phyloP scores from a whole-genome alignment of 2,888 invertebrate species.

The Tipula vernalis region DNA sequence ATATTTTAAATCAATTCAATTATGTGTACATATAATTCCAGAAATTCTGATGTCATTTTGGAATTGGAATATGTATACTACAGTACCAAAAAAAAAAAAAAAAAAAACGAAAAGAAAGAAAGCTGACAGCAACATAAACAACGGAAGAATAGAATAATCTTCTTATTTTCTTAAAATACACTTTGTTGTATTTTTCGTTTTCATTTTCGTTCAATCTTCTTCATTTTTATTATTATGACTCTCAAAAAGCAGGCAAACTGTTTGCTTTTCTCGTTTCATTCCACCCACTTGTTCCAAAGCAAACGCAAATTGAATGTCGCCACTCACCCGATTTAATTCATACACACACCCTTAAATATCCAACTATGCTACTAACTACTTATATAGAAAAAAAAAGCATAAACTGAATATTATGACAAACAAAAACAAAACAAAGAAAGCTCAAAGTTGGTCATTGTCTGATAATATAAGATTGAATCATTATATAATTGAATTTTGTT shows the following conservation, averaged over 20 bases:
- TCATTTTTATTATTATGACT: neutral
- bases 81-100: neutral
- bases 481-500: neutral
- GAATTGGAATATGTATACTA: neutral
- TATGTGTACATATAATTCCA: neutral
- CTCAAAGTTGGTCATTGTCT: neutral
- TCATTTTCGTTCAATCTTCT: neutral
- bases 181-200: neutral
- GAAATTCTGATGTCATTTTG: neutral
- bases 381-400: neutral
- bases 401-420: neutral
- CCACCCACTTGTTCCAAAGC: neutral
- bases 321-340: neutral
- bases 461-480: neutral
- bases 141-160: neutral
- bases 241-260: neutral
- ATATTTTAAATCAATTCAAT: neutral
- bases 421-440: too few species aligned
- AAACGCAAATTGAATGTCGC: neutral
- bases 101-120: too few species aligned
- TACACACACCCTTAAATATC: neutral
- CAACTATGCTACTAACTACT: neutral
- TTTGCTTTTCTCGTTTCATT: neutral
- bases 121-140: neutral
- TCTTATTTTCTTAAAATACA: constrained; percentile 4